These are phyloP conservation scores for Cinara cedri DNA, from an alignment of 2,888 invertebrate genomes.

Conservation along the genomic window DNA sequence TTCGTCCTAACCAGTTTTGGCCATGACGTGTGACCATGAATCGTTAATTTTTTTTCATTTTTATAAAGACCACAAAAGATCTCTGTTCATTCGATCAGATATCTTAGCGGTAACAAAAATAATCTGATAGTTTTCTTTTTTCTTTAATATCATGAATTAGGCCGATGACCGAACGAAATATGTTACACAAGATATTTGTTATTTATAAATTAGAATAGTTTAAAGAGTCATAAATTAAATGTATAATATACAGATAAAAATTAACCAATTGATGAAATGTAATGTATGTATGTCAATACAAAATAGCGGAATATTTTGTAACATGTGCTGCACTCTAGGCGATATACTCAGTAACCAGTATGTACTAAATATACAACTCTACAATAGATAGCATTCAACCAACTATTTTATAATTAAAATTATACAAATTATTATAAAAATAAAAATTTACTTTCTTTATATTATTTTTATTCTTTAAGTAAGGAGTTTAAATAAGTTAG, in stretches of 20 bases:
- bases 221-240: too few relatives aligned
- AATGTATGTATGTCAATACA: too few relatives aligned
- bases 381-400: too few relatives aligned
- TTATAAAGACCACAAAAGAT: background rate
- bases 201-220: background rate
- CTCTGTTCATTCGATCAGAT: background rate
- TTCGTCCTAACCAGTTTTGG: constrained; percentile 4
- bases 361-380: too few relatives aligned
- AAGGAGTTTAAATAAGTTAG: too few relatives aligned
- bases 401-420: too few relatives aligned
- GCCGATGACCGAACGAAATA: background rate
- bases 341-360: too few relatives aligned
- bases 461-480: too few relatives aligned
- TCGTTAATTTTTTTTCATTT: background rate
- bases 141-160: background rate
- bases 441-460: too few relatives aligned
- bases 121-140: background rate
- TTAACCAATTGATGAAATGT: too few relatives aligned
- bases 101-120: background rate
- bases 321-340: constrained; percentile 37
- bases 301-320: background rate
- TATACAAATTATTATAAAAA: too few relatives aligned
- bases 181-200: background rate
- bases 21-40: constrained; percentile 27
- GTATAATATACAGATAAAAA: too few relatives aligned